Evolutionary conservation across 2,797 vertebrate genomes (phyloP), one percentile per base, ranked within the genome.

Genomic region (Hylomyscus alleni): DNA sequence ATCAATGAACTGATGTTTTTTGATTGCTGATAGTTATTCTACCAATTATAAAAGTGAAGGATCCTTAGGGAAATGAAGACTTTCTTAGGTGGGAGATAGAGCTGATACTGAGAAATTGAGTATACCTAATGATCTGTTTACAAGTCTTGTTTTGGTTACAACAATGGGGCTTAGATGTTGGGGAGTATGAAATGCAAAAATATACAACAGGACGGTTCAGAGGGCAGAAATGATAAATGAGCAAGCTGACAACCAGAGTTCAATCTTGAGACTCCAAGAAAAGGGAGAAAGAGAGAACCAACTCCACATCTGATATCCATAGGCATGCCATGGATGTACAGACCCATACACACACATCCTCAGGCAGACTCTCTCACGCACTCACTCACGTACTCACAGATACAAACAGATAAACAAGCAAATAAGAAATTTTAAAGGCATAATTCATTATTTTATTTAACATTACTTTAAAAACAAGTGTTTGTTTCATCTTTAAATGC

Each of bases 131-230:
- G 81, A 89, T 73, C 81, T 90, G n/a, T 92, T 92, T 69, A 24
- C 56, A 88, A 67, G 62, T 92, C 96, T 29, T 85, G 14, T 54
- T 95, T 40, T 93, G 82, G 15, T 90, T 90, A 88, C 60, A 89
- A 12, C 0, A 29, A 26, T 54, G 29, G 65, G 44, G 3, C 54
- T 90, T 9, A 22, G 96, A 81, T 69, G 75, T 15, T 26, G 40
- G 14, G 6, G 84, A 44, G 50, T 40, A 73, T 65, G 58, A 90
- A 83, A 54, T 88, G 26, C 62, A 34, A 86, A 58, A 92, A 80
- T 69, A 69, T 34, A 40, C 22, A 37, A 22, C 5, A 29, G 54
- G 67, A 54, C 73, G 67, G 24, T 54, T 29, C 85, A 29, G 67
- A 73, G 50, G 50, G 50, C 40, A 40, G 24, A 54, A 73, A 72